phyloP scores from a whole-genome alignment of 2,888 invertebrate genomes.

The Xestia xanthographa region DNA sequence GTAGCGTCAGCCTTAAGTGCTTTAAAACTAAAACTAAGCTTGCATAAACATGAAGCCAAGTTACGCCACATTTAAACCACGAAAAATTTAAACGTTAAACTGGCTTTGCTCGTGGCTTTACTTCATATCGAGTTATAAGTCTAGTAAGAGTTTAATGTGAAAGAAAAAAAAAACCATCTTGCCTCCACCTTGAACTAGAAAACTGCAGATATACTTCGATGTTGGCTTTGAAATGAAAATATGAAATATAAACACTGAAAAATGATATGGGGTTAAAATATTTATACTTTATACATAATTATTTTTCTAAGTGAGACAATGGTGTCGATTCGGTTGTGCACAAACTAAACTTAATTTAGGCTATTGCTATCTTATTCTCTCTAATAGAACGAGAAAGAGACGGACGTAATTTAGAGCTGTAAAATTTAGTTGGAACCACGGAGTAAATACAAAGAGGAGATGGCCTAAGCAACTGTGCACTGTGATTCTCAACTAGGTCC shows the following conservation, averaged over 20 bases:
- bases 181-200: not conserved
- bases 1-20: too few species aligned
- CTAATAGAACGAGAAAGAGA: too few species aligned
- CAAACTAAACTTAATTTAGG: too few species aligned
- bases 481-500: too few species aligned
- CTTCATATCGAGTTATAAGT: not conserved
- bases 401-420: too few species aligned
- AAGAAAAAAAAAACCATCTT: not conserved
- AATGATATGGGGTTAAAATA: slow-evolving; percentile 1
- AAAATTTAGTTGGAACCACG: too few species aligned
- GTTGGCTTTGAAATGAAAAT: not conserved
- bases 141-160: not conserved
- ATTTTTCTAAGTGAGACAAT: not conserved
- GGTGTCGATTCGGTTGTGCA: too few species aligned
- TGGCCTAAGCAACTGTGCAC: too few species aligned
- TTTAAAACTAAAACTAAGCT: too few species aligned
- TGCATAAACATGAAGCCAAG: not conserved
- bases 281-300: not conserved
- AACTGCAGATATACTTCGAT: not conserved
- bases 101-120: not conserved
- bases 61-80: not conserved
- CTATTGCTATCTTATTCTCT: too few species aligned
- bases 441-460: too few species aligned
- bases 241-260: slow-evolving; percentile 14
- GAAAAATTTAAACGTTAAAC: not conserved